Evolutionary conservation across 2,888 invertebrate genomes (phyloP).

Genomic region (Lasioglossum zephyrum): DNA sequence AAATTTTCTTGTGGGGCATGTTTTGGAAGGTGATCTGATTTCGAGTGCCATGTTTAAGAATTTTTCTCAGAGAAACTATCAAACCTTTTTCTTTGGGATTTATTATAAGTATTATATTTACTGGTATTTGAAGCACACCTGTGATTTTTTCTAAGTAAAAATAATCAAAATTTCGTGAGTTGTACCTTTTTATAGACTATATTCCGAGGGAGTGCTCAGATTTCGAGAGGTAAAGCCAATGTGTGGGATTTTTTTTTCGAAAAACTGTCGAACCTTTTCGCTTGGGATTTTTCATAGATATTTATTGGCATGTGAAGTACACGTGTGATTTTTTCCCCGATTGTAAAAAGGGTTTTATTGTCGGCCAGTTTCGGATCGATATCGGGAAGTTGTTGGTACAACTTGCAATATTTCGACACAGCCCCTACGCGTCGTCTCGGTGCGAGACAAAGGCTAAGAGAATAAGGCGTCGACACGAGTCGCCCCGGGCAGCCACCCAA

Average conservation of each 20-base stretch:
- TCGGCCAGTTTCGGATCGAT: neutral
- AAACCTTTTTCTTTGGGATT: too few species aligned
- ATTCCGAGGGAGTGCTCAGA: neutral
- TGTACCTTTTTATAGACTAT: rapidly evolving
- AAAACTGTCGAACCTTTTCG: too few species aligned
- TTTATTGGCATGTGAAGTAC: too few species aligned
- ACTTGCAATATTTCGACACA: too few species aligned
- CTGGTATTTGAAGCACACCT: too few species aligned
- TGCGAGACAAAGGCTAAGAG: neutral
- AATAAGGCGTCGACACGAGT: neutral
- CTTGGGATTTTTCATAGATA: too few species aligned
- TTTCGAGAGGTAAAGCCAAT: too few species aligned
- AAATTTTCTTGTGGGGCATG: neutral
- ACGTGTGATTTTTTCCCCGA: neutral
- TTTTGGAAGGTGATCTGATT: neutral
- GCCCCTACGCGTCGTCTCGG: neutral
- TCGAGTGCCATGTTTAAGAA: too few species aligned
- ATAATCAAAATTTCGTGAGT: neutral
- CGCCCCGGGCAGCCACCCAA: neutral
- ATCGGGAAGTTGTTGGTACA: neutral
- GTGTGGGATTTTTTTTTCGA: too few species aligned
- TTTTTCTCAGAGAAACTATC: too few species aligned
- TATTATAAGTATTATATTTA: too few species aligned
- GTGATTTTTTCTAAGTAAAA: neutral
- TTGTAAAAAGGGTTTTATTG: neutral